Evolutionary conservation across 2,888 invertebrate species (phyloP).

Genomic region (Netelia virgata): DNA sequence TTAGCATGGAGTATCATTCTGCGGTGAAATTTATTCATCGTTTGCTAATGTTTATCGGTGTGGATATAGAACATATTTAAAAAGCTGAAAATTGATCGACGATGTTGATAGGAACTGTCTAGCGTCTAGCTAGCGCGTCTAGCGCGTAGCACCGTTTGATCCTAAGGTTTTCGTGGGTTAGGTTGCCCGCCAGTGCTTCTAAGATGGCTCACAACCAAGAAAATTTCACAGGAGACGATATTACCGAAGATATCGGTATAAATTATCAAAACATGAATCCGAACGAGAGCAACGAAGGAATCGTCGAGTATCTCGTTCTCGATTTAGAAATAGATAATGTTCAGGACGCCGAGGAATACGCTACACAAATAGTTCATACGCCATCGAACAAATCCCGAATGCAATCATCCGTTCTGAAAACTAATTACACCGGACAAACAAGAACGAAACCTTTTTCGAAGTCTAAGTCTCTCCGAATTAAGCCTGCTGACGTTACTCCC

Average conservation of each 20-base stretch:
- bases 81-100: too few relatives aligned
- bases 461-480: neutral
- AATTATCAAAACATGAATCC: conserved; percentile 27
- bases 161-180: too few relatives aligned
- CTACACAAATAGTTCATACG: neutral
- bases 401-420: conserved; percentile 35
- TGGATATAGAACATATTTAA: too few relatives aligned
- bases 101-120: too few relatives aligned
- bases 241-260: conserved; percentile 29
- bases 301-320: conserved; percentile 70
- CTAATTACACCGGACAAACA: neutral
- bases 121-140: too few relatives aligned
- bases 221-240: conserved; percentile 38
- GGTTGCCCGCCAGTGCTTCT: neutral
- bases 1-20: too few relatives aligned
- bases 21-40: too few relatives aligned
- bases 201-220: conserved; percentile 48
- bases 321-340: conserved; percentile 65
- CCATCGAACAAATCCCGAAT: neutral
- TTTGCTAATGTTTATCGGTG: too few relatives aligned
- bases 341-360: conserved; percentile 56
- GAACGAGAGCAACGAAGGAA: conserved; percentile 55
- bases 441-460: neutral
- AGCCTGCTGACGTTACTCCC: neutral
- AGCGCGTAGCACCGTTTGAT: too few relatives aligned